phyloP scores from a whole-genome alignment of 1,140 invertebrate genomes.

The Cydia pomonella region DNA sequence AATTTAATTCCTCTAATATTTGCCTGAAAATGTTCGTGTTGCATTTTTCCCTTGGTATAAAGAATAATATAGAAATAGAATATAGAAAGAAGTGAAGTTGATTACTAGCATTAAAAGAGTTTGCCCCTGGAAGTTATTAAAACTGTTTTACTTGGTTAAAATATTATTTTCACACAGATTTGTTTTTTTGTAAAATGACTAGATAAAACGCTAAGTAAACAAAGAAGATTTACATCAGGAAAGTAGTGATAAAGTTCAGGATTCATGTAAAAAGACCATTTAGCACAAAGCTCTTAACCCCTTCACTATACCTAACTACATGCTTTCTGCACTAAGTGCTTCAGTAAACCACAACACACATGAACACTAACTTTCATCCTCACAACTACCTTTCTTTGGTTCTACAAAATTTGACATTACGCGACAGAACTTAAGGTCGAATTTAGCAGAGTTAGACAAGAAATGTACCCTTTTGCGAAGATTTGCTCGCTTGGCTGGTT shows the following conservation, averaged over 20 bases:
- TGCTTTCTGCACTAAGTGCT: slow-evolving; percentile 2
- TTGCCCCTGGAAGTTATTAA: no score
- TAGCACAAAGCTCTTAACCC: background rate
- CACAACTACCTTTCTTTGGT: background rate
- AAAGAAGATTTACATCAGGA: no score
- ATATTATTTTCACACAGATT: no score
- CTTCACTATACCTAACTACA: background rate
- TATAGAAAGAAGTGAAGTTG: no score
- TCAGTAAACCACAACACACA: background rate
- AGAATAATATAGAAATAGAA: no score
- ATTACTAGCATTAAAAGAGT: no score
- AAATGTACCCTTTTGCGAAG: background rate
- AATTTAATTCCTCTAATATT: no score
- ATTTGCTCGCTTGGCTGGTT: background rate
- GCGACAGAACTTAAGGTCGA: background rate
- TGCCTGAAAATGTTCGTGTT: no score
- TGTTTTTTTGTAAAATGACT: no score
- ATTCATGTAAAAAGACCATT: background rate
- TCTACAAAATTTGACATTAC: background rate
- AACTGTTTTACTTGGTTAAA: no score
- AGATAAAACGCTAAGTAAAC: no score
- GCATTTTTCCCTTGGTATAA: no score
- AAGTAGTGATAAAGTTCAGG: background rate
- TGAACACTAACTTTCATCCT: background rate
- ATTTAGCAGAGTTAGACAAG: background rate